Conservation (phyloP, 2,888 invertebrate genomes). For the Nymphalis polychloros region DNA sequence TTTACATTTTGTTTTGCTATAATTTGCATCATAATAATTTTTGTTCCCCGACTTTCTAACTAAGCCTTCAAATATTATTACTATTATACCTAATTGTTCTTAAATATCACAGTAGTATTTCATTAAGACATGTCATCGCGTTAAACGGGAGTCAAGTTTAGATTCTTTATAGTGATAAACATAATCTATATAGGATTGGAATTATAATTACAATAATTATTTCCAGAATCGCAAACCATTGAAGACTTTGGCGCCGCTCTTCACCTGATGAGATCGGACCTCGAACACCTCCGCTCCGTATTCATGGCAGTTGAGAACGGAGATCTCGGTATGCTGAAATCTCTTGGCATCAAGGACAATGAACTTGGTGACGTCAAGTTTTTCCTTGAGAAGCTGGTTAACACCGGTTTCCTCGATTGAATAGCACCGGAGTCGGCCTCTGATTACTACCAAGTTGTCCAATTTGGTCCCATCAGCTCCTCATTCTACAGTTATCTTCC, state of each 20-base stretch:
- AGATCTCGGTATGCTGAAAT: slow-evolving; percentile 95
- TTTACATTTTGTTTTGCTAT: too few relatives aligned
- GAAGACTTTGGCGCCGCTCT: slow-evolving; percentile 8
- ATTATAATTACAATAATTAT: slow-evolving; percentile 45
- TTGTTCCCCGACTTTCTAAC: too few relatives aligned
- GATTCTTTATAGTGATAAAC: too few relatives aligned
- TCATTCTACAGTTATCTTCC: slow-evolving; percentile 87
- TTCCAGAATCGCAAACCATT: slow-evolving; percentile 14
- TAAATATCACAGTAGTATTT: too few relatives aligned
- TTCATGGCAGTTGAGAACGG: slow-evolving; percentile 98
- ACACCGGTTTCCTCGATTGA: slow-evolving; percentile 97
- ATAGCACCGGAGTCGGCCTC: slow-evolving; percentile 87
- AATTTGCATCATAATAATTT: too few relatives aligned
- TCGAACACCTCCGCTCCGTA: slow-evolving; percentile 95
- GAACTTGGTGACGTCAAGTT: slow-evolving; percentile 97
- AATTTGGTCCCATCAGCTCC: slow-evolving; percentile 86
- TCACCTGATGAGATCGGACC: slow-evolving; percentile 84
- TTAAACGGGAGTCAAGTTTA: too few relatives aligned
- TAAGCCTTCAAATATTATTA: too few relatives aligned
- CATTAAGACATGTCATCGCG: too few relatives aligned
- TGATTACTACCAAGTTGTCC: slow-evolving; percentile 86
- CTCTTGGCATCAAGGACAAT: slow-evolving; percentile 96
- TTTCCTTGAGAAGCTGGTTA: slow-evolving; percentile 96
- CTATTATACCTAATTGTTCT: too few relatives aligned
- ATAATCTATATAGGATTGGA: too few relatives aligned